A percentile compares a stretch with the other conserved stretches of the same genome.
These are phyloP conservation scores for Mercenaria mercenaria DNA, from an alignment of 1,140 invertebrate species.

Conservation along the genomic window DNA sequence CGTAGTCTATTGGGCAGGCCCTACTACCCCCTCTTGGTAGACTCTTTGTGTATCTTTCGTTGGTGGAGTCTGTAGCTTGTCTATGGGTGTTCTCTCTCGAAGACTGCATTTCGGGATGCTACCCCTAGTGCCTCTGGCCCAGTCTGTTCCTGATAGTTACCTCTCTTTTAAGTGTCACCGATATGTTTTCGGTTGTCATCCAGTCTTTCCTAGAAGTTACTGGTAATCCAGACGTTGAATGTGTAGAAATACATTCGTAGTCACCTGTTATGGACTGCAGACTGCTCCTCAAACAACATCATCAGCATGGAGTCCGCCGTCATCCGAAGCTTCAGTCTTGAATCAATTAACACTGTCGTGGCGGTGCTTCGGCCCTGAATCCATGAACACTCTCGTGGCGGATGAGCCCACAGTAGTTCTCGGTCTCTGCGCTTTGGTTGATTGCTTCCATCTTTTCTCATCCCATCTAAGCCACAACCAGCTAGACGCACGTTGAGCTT, in stretches of 20 bases:
- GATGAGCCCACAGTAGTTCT: too few relatives aligned
- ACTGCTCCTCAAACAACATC: constrained; percentile 9
- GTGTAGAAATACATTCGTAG: not conserved
- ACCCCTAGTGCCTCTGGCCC: constrained; percentile 19
- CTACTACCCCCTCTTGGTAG: constrained; percentile 50
- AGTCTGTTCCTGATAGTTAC: constrained; percentile 56
- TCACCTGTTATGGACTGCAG: not conserved
- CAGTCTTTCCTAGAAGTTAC: constrained; percentile 62
- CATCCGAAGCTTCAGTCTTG: not conserved
- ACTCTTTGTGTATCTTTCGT: constrained; percentile 49
- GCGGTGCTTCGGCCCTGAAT: too few relatives aligned
- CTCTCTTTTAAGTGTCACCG: constrained; percentile 62
- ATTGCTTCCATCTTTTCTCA: too few relatives aligned
- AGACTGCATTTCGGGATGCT: constrained; percentile 56
- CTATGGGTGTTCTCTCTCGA: constrained; percentile 42
- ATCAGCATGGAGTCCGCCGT: constrained; percentile 17
- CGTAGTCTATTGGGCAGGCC: constrained; percentile 45
- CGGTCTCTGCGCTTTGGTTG: too few relatives aligned
- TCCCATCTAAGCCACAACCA: too few relatives aligned
- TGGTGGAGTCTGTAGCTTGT: constrained; percentile 50
- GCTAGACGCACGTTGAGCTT: too few relatives aligned
- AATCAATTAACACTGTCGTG: not conserved
- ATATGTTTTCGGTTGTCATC: constrained; percentile 60
- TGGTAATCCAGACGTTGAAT: constrained; percentile 31
- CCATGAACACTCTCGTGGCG: too few relatives aligned